phyloP scores from a whole-genome alignment of 2,797 vertebrate species.

The Notolepis coatsorum region DNA sequence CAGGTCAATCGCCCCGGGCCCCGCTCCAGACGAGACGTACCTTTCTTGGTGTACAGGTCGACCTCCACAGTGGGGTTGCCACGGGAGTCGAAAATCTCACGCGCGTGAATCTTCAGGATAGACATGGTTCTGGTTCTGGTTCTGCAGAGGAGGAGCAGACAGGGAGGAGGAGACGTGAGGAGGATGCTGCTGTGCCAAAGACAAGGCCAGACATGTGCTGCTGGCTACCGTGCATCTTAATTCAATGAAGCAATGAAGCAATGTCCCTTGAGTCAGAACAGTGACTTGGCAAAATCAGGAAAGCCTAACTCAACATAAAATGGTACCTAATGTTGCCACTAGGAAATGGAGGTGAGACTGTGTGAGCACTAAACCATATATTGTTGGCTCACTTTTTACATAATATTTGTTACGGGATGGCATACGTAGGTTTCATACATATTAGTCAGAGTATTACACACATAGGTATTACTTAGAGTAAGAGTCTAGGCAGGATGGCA shows the following conservation, averaged over 20 bases:
- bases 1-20: not conserved
- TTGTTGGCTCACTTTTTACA: no score
- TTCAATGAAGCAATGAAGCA: slow-evolving; percentile 19
- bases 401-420: no score
- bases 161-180: slow-evolving; percentile 14
- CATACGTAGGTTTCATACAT: no score
- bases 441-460: no score
- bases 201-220: no score
- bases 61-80: slow-evolving; percentile 99
- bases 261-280: not conserved
- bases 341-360: not conserved
- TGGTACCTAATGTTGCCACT: slow-evolving; percentile 3
- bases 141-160: slow-evolving; percentile 58
- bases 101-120: slow-evolving; percentile 90
- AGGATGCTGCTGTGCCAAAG: not conserved
- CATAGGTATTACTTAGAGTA: no score
- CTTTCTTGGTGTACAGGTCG: slow-evolving; percentile 93
- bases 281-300: slow-evolving; percentile 37
- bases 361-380: not conserved
- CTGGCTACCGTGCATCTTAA: not conserved
- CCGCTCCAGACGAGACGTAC: slow-evolving; percentile 67
- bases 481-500: no score
- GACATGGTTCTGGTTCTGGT: slow-evolving; percentile 90
- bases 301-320: not conserved
- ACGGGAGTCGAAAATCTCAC: slow-evolving; percentile 99